These are phyloP conservation scores for Parambassis ranga DNA, from an alignment of 2,797 vertebrate genomes.

Conservation along the genomic window DNA sequence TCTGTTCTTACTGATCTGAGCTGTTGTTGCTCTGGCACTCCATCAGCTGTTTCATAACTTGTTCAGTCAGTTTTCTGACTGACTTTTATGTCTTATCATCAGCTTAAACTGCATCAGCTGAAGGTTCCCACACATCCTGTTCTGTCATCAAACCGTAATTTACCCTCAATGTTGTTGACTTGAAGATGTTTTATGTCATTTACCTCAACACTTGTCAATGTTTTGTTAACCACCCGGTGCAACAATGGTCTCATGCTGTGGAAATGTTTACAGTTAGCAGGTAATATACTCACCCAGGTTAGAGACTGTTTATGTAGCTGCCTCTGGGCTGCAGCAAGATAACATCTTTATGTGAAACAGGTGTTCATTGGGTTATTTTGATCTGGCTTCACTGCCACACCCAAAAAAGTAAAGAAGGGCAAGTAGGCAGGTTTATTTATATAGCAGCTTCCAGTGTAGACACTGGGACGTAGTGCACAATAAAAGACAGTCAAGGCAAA, in stretches of 20 bases:
- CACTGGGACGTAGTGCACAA: neutral
- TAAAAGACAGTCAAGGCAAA: neutral
- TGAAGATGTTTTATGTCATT: neutral
- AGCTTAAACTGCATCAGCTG: neutral
- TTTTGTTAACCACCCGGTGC: no score
- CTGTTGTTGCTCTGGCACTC: no score
- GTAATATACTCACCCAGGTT: neutral
- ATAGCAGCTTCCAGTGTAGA: neutral
- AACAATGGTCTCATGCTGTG: neutral
- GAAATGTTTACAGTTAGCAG: neutral
- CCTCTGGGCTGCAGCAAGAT: neutral
- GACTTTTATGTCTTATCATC: conserved; percentile 6
- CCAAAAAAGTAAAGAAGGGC: neutral
- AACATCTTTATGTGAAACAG: neutral
- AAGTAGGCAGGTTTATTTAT: neutral
- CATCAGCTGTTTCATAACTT: neutral
- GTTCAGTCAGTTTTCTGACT: neutral
- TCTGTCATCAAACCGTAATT: neutral
- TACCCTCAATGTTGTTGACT: neutral
- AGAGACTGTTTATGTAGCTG: neutral
- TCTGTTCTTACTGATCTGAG: no score
- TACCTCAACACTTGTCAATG: neutral
- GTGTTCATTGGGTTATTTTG: conserved; percentile 1
- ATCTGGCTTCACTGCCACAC: neutral
- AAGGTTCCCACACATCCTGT: neutral